Conservation (phyloP, 2,113 vertebrate species). For the Thryonomys swinderianus region DNA sequence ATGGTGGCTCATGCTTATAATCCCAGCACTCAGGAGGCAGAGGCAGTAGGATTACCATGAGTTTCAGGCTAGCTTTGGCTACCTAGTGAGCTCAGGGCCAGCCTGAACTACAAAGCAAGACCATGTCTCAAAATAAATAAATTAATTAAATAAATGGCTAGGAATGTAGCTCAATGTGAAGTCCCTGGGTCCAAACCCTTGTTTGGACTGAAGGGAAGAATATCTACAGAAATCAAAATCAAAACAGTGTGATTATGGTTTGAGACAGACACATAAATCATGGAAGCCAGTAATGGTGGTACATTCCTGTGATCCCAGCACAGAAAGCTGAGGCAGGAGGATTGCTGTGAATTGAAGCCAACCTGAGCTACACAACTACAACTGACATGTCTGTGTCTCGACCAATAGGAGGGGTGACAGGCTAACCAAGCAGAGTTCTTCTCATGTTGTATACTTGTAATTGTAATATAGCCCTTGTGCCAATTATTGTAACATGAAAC, state of each 20-base stretch:
- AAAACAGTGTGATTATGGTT: not conserved
- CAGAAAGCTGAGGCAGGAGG: not conserved
- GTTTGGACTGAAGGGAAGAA: not conserved
- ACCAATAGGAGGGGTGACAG: not conserved
- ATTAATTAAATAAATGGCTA: not conserved
- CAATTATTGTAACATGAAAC: not conserved
- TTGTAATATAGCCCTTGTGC: not conserved
- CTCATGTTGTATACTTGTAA: not conserved
- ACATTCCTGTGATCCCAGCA: not conserved
- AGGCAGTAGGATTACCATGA: too few species aligned
- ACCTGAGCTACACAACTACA: not conserved
- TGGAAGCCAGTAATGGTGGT: not conserved
- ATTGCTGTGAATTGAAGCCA: not conserved
- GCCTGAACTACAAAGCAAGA: too few species aligned
- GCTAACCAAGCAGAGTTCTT: not conserved
- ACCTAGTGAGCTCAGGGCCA: too few species aligned
- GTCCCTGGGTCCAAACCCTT: not conserved
- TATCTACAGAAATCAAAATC: not conserved
- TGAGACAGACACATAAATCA: not conserved
- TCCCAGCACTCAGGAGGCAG: too few species aligned
- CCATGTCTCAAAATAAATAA: not conserved
- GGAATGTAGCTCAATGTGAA: not conserved
- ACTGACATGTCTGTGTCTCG: not conserved
- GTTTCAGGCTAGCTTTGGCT: too few species aligned
- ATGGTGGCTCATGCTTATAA: too few species aligned